Evolutionary conservation across 2,888 invertebrate genomes (phyloP), one percentile per base, ranked within the genome.

Genomic region (Andrena camellia): DNA sequence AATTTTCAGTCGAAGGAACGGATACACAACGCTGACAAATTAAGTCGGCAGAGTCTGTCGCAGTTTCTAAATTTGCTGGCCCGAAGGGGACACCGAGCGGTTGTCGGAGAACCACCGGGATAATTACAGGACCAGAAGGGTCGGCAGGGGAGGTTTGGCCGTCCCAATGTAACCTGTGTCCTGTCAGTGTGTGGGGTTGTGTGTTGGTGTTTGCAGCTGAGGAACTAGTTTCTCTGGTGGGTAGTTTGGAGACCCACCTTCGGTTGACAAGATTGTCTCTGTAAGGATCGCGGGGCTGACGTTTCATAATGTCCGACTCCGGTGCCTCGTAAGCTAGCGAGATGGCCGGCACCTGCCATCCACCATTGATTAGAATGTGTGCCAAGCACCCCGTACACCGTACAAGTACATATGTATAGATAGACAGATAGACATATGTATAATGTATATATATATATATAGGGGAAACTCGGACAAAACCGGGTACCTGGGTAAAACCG

Each of bases 221-320:
- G 63, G 29, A 57, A 68, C 72, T 88, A 74, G 42, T 86, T 86
- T 85, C 50, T 81, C 71, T 92, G 94, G 94, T 93, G 93, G 93
- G 93, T 91, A 93, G 91, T 91, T 91, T 88, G 90, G 89, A 93
- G 94, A 96, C 96, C 96, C 97, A 98, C 98, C 99, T 98, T 97
- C 98, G 98, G 96, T 99, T 99, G 95, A 99, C 99, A 96, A 99
- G 97, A 97, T 99, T 99, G 97, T 99, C 99, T 96, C 97, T 97
- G 96, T 98, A 97, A 94, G 99, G 98, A 96, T 99, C 97, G 96
- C 99, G 97, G 94, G 99, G 99, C 96, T 98, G 97, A 95, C 99
- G 97, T 97, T 99, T 99, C 99, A 99, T 99, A 96, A 99, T 99
- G 97, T 99, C 99, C 95, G 98, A 98, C 96, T 99, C 99, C 95